Percentiles rank a stretch among this genome's conserved stretches.
These are phyloP conservation scores for Conistra vaccinii DNA, from an alignment of 2,888 invertebrate species.

Conservation along the genomic window DNA sequence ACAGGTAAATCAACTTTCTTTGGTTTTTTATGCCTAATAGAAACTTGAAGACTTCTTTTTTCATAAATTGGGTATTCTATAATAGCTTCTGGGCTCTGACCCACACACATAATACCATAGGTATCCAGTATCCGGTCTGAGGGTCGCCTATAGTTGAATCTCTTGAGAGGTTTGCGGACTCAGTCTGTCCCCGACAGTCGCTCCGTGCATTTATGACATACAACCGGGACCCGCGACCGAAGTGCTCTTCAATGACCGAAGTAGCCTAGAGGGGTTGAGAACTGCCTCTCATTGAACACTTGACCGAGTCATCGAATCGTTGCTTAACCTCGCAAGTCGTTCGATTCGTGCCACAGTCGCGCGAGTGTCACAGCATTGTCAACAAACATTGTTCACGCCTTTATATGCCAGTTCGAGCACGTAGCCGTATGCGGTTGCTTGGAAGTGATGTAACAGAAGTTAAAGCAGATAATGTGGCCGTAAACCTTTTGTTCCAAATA, in stretches of 20 bases:
- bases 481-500: constrained; percentile 57
- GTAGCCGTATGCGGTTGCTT: constrained; percentile 37
- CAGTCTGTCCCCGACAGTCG: constrained; percentile 19
- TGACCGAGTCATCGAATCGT: constrained; percentile 32
- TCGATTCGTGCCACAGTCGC: constrained; percentile 11
- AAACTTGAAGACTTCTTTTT: not conserved
- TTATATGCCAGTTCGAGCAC: constrained; percentile 29
- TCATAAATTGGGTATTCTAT: not conserved
- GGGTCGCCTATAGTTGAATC: not conserved
- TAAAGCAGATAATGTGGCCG: constrained; percentile 30
- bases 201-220: constrained; percentile 16
- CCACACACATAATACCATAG: constrained; percentile 14
- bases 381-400: constrained; percentile 28
- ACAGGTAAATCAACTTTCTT: constrained; percentile 75
- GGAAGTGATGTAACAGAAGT: constrained; percentile 44
- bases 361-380: constrained; percentile 26
- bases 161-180: not conserved
- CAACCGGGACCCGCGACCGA: not conserved
- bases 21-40: not conserved
- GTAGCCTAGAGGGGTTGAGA: constrained; percentile 15
- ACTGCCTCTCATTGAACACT: constrained; percentile 32
- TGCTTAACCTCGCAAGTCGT: constrained; percentile 22
- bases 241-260: constrained; percentile 33
- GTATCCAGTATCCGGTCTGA: not conserved
- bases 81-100: not conserved